Evolutionary conservation across 1,140 invertebrate species (phyloP).

Genomic region (Lucilia cuprina): DNA sequence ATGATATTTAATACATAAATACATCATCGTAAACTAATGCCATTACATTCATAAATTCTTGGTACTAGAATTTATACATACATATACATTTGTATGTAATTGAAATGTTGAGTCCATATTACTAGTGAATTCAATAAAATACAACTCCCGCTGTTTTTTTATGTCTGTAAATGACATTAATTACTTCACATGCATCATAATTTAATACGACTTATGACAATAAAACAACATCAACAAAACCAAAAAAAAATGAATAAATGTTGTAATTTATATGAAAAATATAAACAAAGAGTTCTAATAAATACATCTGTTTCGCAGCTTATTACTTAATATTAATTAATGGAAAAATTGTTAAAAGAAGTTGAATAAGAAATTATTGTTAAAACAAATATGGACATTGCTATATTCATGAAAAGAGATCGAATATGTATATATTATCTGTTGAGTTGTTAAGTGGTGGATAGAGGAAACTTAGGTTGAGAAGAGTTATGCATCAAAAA

Average conservation of each 20-base stretch:
- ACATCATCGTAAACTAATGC: too few relatives aligned
- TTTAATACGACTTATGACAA: not conserved
- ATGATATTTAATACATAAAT: too few relatives aligned
- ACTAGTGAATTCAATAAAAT: not conserved
- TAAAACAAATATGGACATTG: too few relatives aligned
- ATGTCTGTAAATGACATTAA: constrained; percentile 2
- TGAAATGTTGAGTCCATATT: not conserved
- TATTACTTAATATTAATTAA: not conserved
- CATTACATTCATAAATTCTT: not conserved
- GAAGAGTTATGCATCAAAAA: too few relatives aligned
- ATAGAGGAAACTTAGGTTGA: too few relatives aligned
- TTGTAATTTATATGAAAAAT: not conserved
- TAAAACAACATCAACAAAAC: not conserved
- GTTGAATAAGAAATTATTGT: not conserved
- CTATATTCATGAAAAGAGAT: too few relatives aligned
- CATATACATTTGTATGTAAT: not conserved
- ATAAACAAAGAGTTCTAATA: not conserved
- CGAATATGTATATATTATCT: too few relatives aligned
- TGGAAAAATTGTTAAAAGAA: not conserved
- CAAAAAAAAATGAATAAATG: not conserved
- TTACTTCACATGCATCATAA: not conserved
- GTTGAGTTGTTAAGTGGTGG: too few relatives aligned
- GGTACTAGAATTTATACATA: not conserved
- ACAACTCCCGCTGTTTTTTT: not conserved
- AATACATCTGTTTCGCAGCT: not conserved